Percentiles rank a stretch among this genome's conserved stretches.
These are phyloP conservation scores for Chouioia cunea DNA, from an alignment of 2,888 invertebrate species.

Conservation along the genomic window DNA sequence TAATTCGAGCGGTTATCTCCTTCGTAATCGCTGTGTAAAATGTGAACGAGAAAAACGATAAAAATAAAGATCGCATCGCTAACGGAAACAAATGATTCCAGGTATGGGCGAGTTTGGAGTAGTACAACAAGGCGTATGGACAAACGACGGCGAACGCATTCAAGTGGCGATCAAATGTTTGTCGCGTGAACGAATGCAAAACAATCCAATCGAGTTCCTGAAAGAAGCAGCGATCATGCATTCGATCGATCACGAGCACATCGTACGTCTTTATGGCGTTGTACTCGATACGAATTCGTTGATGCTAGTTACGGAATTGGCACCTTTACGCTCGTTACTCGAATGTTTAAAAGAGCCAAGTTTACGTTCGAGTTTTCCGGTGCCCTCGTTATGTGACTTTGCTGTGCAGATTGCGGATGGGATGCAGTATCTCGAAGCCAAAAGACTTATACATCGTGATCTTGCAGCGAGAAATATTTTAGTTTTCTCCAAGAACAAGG, in stretches of 20 bases:
- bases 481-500: conserved; percentile 95
- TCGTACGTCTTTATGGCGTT: conserved; percentile 97
- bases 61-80: too few species aligned
- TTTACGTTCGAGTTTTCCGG: conserved; percentile 90
- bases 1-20: too few species aligned
- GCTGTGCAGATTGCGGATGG: conserved; percentile 97
- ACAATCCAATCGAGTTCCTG: conserved; percentile 95
- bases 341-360: conserved; percentile 96
- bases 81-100: conserved; percentile 4
- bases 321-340: conserved; percentile 91
- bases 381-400: conserved; percentile 93
- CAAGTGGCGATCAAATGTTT: conserved; percentile 98
- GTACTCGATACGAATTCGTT: conserved; percentile 92
- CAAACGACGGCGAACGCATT: conserved; percentile 91
- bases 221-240: conserved; percentile 99
- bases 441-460: conserved; percentile 97
- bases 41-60: too few species aligned
- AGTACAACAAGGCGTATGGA: conserved; percentile 98
- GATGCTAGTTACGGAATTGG: conserved; percentile 89
- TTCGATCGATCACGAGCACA: conserved; percentile 95
- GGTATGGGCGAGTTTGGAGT: conserved; percentile 97
- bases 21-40: too few species aligned
- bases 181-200: conserved; percentile 94
- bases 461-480: conserved; percentile 97
- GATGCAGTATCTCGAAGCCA: conserved; percentile 96